phyloP scores from a whole-genome alignment of 2,113 vertebrate species.

The Aviceda subcristata region DNA sequence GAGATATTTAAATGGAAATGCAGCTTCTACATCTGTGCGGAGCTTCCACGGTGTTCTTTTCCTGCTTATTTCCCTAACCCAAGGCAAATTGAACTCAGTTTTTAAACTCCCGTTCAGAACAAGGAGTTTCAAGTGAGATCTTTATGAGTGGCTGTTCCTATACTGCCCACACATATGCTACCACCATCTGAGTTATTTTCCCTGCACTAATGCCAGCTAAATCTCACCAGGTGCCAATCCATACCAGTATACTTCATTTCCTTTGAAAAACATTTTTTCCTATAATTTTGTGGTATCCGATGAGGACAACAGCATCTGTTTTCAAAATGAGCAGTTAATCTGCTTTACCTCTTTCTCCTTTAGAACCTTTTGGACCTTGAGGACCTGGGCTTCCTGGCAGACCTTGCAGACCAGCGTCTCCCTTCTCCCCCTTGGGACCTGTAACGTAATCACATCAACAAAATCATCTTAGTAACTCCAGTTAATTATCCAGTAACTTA shows the following conservation, averaged over 20 bases:
- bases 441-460: not conserved
- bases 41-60: not conserved
- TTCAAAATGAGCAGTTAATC: not conserved
- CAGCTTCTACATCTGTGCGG: not conserved
- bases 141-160: not conserved
- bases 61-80: not conserved
- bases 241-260: not conserved
- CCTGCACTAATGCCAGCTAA: not conserved
- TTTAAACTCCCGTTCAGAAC: not conserved
- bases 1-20: not conserved
- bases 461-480: not conserved
- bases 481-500: too few relatives aligned
- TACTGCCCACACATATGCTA: not conserved
- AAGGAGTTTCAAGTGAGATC: not conserved
- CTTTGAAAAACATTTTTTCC: not conserved
- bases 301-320: not conserved
- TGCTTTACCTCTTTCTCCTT: conserved; percentile 86
- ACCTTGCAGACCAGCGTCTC: conserved; percentile 80
- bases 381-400: conserved; percentile 72
- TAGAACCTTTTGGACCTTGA: conserved; percentile 76
- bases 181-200: not conserved
- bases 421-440: conserved; percentile 84
- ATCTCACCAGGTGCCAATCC: not conserved
- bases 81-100: not conserved
- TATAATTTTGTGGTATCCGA: not conserved